These are phyloP conservation scores for Hyles vespertilio DNA, from an alignment of 1,140 invertebrate genomes.

Conservation along the genomic window DNA sequence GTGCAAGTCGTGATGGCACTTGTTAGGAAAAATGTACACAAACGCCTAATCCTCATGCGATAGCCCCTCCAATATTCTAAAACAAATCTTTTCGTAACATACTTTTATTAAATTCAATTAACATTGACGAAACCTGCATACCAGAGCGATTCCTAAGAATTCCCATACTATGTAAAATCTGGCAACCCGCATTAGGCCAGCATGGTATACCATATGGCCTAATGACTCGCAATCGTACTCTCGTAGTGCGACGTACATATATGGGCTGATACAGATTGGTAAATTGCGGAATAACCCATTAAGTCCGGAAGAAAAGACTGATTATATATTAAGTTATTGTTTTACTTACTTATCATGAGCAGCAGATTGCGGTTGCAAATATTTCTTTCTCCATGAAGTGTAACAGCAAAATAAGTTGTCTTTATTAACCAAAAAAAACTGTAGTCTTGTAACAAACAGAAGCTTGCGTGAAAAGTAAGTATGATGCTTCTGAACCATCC, in stretches of 20 bases:
- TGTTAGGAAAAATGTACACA: constrained; percentile 46
- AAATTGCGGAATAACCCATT: too few species aligned
- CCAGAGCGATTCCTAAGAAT: too few species aligned
- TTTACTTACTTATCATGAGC: constrained; percentile 46
- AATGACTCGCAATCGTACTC: too few species aligned
- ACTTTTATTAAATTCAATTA: too few species aligned
- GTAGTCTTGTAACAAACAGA: constrained; percentile 55
- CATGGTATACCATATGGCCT: too few species aligned
- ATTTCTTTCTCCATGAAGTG: constrained; percentile 37
- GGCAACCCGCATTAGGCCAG: too few species aligned
- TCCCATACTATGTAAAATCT: too few species aligned
- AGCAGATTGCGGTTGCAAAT: constrained; percentile 36
- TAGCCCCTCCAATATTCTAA: constrained; percentile 38
- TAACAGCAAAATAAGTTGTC: constrained; percentile 31
- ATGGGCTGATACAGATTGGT: too few species aligned
- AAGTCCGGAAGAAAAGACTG: too few species aligned
- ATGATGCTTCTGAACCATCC: constrained; percentile 54
- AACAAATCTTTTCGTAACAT: constrained; percentile 2
- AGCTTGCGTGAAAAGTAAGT: constrained; percentile 56
- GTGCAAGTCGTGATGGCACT: constrained; percentile 45
- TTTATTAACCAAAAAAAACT: constrained; percentile 44
- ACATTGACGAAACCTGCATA: too few species aligned
- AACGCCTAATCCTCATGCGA: constrained; percentile 36
- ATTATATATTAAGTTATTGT: background rate
- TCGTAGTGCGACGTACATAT: too few species aligned